These are phyloP conservation scores for Peromyscus polionotus DNA, from an alignment of 2,113 vertebrate species.

Conservation along the genomic window DNA sequence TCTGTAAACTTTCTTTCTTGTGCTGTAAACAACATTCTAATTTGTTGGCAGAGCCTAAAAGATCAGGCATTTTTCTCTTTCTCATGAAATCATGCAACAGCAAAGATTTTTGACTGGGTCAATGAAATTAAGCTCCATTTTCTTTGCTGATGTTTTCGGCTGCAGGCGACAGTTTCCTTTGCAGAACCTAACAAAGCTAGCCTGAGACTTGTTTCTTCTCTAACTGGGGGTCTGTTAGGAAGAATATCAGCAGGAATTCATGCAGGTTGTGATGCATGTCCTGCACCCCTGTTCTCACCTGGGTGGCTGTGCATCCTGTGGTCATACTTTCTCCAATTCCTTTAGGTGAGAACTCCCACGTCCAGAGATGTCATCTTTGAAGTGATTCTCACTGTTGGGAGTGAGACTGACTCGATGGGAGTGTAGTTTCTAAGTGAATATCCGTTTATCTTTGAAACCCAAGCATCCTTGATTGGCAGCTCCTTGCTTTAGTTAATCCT, in stretches of 20 bases:
- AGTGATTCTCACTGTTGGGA: background rate
- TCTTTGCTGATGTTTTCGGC: background rate
- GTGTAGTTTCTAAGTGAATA: too few relatives aligned
- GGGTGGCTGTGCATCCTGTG: fast-evolving
- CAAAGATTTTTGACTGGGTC: background rate
- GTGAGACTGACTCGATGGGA: background rate
- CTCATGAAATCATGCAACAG: background rate
- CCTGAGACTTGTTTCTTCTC: background rate
- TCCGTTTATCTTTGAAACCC: background rate
- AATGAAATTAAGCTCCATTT: background rate
- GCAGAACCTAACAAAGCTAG: background rate
- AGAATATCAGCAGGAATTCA: background rate
- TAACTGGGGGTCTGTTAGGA: background rate
- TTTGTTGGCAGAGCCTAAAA: background rate
- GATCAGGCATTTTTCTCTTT: background rate
- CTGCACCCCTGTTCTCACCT: fast-evolving
- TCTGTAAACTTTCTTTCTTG: background rate
- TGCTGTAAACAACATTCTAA: background rate
- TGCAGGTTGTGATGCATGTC: background rate
- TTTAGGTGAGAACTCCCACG: background rate
- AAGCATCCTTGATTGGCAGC: background rate
- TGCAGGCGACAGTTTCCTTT: background rate
- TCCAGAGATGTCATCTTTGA: background rate
- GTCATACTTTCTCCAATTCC: background rate
- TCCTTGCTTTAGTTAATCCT: background rate